Conservation (phyloP, 2,888 invertebrate species). For the Quadroppia sp. region DNA sequence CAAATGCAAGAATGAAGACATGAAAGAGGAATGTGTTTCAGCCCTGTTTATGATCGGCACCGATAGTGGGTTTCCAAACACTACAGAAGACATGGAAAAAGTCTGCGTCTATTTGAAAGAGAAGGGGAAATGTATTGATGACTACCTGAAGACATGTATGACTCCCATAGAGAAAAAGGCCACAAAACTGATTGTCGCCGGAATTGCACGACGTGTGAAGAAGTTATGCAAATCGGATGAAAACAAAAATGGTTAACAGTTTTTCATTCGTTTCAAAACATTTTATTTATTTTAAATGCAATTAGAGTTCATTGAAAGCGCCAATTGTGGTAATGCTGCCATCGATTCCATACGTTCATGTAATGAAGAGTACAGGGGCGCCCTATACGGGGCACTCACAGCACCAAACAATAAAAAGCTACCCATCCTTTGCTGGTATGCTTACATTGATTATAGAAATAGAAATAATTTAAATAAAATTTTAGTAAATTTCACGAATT, state of each 20-base stretch:
- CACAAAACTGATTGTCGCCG: neutral
- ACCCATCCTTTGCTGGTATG: conserved; percentile 28
- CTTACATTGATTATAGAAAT: neutral
- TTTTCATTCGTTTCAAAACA: neutral
- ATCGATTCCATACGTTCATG: neutral
- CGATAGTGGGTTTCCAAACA: neutral
- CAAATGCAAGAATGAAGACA: neutral
- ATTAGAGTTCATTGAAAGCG: neutral
- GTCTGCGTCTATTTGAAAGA: conserved; percentile 1
- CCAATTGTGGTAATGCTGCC: conserved; percentile 1
- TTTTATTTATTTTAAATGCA: neutral
- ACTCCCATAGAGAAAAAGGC: neutral
- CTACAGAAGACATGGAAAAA: neutral
- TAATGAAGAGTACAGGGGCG: neutral
- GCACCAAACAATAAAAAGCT: neutral
- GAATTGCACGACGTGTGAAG: conserved; percentile 4
- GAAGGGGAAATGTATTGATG: neutral
- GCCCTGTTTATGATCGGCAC: neutral
- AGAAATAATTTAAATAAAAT: neutral
- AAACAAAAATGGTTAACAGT: neutral
- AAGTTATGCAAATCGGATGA: neutral
- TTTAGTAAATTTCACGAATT: conserved; percentile 24
- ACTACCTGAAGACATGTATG: conserved; percentile 17
- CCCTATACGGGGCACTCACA: neutral
- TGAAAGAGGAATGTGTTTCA: neutral